Evolutionary conservation across 2,888 invertebrate genomes (phyloP), one percentile per base, ranked within the genome.

Genomic region (Archips xylosteana): DNA sequence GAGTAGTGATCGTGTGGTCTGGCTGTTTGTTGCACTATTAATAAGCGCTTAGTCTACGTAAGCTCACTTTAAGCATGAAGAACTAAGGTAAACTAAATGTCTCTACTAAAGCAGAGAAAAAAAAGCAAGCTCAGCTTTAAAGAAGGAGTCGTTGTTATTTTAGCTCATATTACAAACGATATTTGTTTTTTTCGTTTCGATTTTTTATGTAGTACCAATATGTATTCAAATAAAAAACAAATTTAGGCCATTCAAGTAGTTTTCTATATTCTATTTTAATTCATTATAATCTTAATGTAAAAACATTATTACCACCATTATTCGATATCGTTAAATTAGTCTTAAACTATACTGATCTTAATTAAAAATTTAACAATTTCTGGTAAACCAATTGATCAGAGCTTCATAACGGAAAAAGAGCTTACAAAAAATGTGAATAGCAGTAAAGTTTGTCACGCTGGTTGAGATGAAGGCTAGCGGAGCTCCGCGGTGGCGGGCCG

Each of bases 91-190:
- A 85, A 86, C 84, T 86, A 86, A 83, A 80, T 78, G 79, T 83
- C 78, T 85, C 89, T 91, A 92, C 85, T 76, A 70, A 92, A 91
- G 92, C 91, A 83, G 83, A 81, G 84, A 89, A 87, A 75, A 86
- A 84, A 77, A 92, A 90, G 89, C 89, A 85, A 89, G 88, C 88
- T 87, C 84, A 63, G 45, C 32, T 82, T 78, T 78, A 77, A 80
- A 78, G 80, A 76, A 78, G 74, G 75, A 76, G 75, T 71, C 74
- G 75, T 76, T 47, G 75, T 81, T 81, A 79, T 78, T 77, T 78
- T 78, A 79, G 79, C 78, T 77, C 75, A 77, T 49, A 49, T 49
- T 69, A 64, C 77, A 76, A 77, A 78, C 78, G 47, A 59, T 49
- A n/a, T 36, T 59, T 49, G 36, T 36, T 59, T 45, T 10, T 0